Base-by-base conservation (phyloP, 2,888 invertebrate species). In the Troglohyphantes excavatus region DNA sequence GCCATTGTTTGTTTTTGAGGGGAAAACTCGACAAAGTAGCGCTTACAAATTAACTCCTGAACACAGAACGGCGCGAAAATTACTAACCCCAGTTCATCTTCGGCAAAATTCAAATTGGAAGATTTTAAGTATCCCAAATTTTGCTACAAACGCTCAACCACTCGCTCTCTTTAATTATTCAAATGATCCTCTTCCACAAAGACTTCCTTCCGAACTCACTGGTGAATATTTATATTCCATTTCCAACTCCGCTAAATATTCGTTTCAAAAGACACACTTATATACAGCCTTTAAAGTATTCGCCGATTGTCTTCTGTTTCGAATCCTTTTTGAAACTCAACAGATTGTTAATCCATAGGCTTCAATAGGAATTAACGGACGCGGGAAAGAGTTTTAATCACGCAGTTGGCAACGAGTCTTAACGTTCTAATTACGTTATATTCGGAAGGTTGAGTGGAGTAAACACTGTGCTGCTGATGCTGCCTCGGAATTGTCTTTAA, bases 301-400 rank as follows among this genome's bases (percentile, higher is more conserved):
- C 59, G 53, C 33, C 53, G 85, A 88, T 88, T 88, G 88, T 88
- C 72, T 65, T 73, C 65, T 61, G 33, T 70, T 75, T 70, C 26
- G 65, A 86, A 61, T 86, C 85, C 88, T 89, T 89, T 89, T 89
- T 89, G 88, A 89, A 89, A 89, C 68, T 70, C 43, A 70, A 83
- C 88, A 89, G 88, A 89, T 89, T 89, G 88, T 43, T 89, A 89
- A 89, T 89, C 88, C 88, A 68, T 68, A 43, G 88, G 88, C 88
- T 89, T 89, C 88, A 63, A 76, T 76, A 76, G 82, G 82, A 82
- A 89, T 89, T 89, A 89, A 29, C 46, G 21, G 19, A 13, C 23
- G 75, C 63, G 67, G 82, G 82, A 89, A 89, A 82, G 88, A 89
- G 88, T 89, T 89, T 89, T 89, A 89, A 89, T 89, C 88, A 89